phyloP scores from a whole-genome alignment of 2,888 invertebrate genomes.

The Dryococelus australis region DNA sequence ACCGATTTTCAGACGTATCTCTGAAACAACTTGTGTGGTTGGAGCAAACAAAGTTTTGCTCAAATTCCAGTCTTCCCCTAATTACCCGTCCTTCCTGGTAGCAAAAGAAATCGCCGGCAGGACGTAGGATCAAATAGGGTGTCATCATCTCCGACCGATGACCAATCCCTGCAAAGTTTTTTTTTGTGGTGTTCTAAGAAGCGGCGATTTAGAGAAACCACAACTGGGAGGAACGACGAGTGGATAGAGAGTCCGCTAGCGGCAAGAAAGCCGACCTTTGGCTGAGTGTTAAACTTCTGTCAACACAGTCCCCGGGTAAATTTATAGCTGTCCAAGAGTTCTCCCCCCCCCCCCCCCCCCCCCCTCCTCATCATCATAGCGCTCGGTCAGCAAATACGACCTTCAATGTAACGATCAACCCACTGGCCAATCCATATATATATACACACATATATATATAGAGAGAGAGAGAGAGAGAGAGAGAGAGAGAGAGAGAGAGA shows the following conservation, averaged over 20 bases:
- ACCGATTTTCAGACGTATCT: no score
- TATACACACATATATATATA: no score
- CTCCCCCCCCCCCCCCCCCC: not conserved
- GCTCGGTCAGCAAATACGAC: not conserved
- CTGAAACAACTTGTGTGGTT: no score
- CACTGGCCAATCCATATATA: not conserved
- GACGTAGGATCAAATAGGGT: not conserved
- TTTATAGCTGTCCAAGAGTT: not conserved
- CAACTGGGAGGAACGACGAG: not conserved
- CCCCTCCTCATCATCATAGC: no score
- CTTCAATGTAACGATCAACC: not conserved
- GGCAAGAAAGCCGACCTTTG: constrained; percentile 9
- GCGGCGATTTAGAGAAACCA: not conserved
- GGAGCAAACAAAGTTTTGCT: no score
- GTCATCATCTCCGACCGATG: not conserved
- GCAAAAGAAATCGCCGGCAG: not conserved
- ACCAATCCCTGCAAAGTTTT: not conserved
- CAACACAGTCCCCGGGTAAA: not conserved
- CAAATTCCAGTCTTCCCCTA: no score
- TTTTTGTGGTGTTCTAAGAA: not conserved
- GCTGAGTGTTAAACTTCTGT: not conserved
- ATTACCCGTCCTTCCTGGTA: no score
- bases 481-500: no score
- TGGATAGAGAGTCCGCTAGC: not conserved
- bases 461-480: no score